Evolutionary conservation across 2,888 invertebrate species (phyloP).

Genomic region (Trichogramma evanescens): DNA sequence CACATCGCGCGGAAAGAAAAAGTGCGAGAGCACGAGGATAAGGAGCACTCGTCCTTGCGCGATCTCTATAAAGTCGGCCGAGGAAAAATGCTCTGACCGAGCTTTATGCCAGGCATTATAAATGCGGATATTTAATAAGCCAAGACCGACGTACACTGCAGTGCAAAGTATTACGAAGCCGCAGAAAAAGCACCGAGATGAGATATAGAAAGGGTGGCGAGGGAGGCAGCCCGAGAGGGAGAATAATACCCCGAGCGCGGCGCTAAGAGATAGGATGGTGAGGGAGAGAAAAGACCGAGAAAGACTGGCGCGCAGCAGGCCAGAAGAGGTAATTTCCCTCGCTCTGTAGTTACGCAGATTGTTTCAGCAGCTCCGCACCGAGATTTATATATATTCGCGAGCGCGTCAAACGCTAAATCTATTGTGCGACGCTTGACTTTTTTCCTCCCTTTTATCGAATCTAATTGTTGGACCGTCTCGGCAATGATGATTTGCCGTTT

Average conservation of each 20-base stretch:
- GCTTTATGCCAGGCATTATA: conserved; percentile 19
- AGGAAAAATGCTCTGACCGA: background rate
- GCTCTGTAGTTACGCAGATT: background rate
- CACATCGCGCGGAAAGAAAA: background rate
- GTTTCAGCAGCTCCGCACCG: background rate
- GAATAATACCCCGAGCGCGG: background rate
- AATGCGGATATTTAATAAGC: conserved; percentile 28
- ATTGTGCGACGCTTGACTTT: too few species aligned
- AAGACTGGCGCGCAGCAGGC: background rate
- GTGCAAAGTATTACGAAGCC: background rate
- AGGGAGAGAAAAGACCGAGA: background rate
- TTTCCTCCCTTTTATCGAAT: too few species aligned
- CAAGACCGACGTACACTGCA: conserved; percentile 13
- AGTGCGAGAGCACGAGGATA: background rate
- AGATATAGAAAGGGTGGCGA: background rate
- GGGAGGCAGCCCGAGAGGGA: background rate
- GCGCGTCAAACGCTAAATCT: background rate
- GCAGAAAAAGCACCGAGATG: background rate
- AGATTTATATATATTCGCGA: conserved; percentile 1
- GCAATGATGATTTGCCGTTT: too few species aligned
- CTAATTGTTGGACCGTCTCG: too few species aligned
- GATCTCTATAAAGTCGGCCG: background rate
- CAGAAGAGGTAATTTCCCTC: background rate
- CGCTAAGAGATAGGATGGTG: background rate
- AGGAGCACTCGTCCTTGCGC: background rate